Base-by-base conservation (phyloP, 2,113 vertebrate species). In the Isichthys henryi region DNA sequence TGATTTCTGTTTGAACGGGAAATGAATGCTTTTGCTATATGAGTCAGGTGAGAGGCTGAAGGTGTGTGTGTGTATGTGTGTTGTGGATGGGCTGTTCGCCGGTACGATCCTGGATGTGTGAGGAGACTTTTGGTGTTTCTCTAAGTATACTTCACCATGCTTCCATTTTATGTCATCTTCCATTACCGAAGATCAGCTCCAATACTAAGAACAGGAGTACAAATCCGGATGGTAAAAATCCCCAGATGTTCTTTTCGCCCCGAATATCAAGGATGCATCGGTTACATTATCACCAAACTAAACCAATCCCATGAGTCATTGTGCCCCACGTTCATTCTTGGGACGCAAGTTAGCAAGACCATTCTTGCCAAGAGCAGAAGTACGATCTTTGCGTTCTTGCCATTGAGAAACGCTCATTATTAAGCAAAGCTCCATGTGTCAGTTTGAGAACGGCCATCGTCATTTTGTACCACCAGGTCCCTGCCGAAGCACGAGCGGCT, bases 401-500 rank as follows among this genome's bases (percentile, higher is more conserved):
- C 27, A 66, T 66, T 66, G 58, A 66, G 58, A 66, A 27, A 66
- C 3, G 8, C 8, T n/a, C 9, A 9, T 66, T 27, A 8, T 27
- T 66, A 3, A 66, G 23, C 7, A 8, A 23, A 58, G 53, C 5
- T 0, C n/a, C 21, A 1, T 7, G 2, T 21, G 21, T 62, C 7
- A 62, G 58, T n/a, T 9, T 62, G 58, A n/a, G 21, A 23, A 62
- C 58, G 7, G 58, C 58, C 9, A 1, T 35, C 31, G 4, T 17
- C 70, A 2, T 86, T 50, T 53, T 35, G 48, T 86, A 3, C 31
- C 31, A 8, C 6, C 91, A 99, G 98, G 94, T 97, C 98, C 83
- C 94, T 99, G 91, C 97, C 98, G 2, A 97, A 96, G 82, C 98
- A 99, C 0, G 97, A 98, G 94, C 95, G 98, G 1, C 93, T 99